Evolutionary conservation across 2,113 vertebrate species (phyloP), one percentile per base, ranked within the genome.

Genomic region (Rhinopomastus cyanomelas): DNA sequence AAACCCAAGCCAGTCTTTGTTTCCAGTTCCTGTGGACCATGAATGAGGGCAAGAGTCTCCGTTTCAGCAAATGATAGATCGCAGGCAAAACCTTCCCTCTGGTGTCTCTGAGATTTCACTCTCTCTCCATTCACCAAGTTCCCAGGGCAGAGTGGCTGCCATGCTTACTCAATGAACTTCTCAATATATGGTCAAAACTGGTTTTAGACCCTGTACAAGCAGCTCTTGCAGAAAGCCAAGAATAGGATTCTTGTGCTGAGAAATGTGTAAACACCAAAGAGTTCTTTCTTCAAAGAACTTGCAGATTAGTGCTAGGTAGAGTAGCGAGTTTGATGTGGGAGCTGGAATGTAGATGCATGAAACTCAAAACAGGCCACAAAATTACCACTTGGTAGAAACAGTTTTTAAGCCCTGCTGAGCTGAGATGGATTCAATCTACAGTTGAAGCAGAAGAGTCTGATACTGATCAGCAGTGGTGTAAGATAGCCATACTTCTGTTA

Each of bases 281-380:
- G 77, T 18, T 83, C 71, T 81, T 87, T 51, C 71, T 25, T 78
- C 57, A 91, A 49, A 87, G 85, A 57, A 25, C 65, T 86, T 78
- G 49, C 65, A 42, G 57, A 9, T 14, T n/a, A 17, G 57, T 86
- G 88, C 92, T 80, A 89, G 68, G 57, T 36, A 23, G 81, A 76
- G 48, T 59, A 62, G 74, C 16, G 51, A 79, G 88, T 94, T 95
- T 96, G 86, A 92, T 92, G 81, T 96, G 92, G 90, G 52, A 87
- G 44, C n/a, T 88, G 86, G 74, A 92, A 80, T n/a, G 42, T 55
- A 76, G n/a, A 69, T 60, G 46, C 42, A 22, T 82, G 81, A 84
- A 93, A 82, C 29, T 90, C 74, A 81, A 68, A 17, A 71, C 65
- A 65, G 85, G 67, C 86, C 88, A 62, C 90, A 88, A 48, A 94